Base-by-base conservation (phyloP, 2,797 vertebrate genomes). In the Carduelis carduelis region DNA sequence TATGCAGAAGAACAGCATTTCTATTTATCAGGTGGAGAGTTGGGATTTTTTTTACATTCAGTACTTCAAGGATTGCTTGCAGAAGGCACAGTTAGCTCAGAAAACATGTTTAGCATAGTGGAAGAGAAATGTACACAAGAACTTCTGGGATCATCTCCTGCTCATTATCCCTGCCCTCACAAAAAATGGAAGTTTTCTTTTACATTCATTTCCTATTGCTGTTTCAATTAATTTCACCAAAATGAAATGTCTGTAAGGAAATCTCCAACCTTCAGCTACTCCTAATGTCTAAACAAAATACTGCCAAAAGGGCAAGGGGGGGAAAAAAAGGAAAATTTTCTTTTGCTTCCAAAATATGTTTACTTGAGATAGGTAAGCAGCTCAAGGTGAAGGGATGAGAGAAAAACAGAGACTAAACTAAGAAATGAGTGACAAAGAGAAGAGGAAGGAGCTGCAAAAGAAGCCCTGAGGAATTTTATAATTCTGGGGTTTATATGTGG, bases 111-210 rank as follows among this genome's bases (percentile, higher is more conserved):
- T 68, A 83, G 75, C 37, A 61, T 7, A 55, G 15, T 6, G 13
- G 72, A 86, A 70, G 22, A 46, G 34, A 85, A 87, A 84, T 10
- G 34, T n/a, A 82, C 46, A 74, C 65, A 85, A 63, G 68, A 85
- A 91, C 12, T 16, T 30, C 53, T 26, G 32, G 87, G 68, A 88
- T 89, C 68, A 93, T 61, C 79, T 83, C 90, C 46, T 75, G 53
- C 72, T 97, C 75, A 71, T 87, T 93, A 93, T 83, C 72, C 91
- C 72, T 87, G 72, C 76, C 80, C 61, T 64, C 57, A 71, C 8
- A 80, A 75, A 89, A 60, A 2, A 5, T 4, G 1, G 3, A 83
- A 61, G 22, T 57, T 75, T 64, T 71, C 43, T 59, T 79, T 39
- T 57, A 55, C 22, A 35, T 64, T 83, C n/a, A 50, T 50, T 88